Base-by-base conservation (phyloP, 1,140 invertebrate genomes). In the Lerema accius region DNA sequence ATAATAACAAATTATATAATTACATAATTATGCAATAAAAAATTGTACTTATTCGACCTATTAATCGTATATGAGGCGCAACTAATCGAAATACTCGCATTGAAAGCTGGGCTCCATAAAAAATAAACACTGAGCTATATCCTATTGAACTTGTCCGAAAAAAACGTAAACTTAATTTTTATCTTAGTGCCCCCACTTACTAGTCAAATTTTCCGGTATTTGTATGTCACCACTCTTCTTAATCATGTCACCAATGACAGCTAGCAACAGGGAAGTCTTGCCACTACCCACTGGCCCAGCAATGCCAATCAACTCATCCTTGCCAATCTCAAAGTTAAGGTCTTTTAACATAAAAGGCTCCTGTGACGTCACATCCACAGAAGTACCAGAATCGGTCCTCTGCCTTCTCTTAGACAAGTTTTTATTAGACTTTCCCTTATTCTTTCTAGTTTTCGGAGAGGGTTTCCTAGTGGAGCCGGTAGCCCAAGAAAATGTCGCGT, bases 261-360 rank as follows among this genome's bases (percentile, higher is more conserved):
- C 94, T 53, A 94, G 89, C 14, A 98, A 80, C n/a, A 97, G 82
- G 0, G 95, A 93, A 0, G 95, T 94, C 89, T 97, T 97, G 13
- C 96, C 96, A 75, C 94, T 93, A 4, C 96, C 95, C 15, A 96
- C 93, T 64, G 92, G 91, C 9, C 96, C 96, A 61, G 94, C 93
- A 14, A 97, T 84, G 10, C 95, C 95, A 32, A 96, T 89, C 55
- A 96, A 88, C 65, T 95, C 92, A 9, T 94, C 94, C 84, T 93
- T 94, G 37, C 91, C 89, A 14, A 94, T 82, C 60, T 87, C 90
- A 26, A 95, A 77, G 63, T 92, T 93, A 37, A 95, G 91, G 67
- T 93, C 86, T 14, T 75, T 81, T 61, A 95, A 83, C 35, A 68
- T 78, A 67, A 94, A 94, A 1, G 84, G 79, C 42, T 77, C 78